phyloP scores from a whole-genome alignment of 2,888 invertebrate species.

The Tetrapedia diversipes region DNA sequence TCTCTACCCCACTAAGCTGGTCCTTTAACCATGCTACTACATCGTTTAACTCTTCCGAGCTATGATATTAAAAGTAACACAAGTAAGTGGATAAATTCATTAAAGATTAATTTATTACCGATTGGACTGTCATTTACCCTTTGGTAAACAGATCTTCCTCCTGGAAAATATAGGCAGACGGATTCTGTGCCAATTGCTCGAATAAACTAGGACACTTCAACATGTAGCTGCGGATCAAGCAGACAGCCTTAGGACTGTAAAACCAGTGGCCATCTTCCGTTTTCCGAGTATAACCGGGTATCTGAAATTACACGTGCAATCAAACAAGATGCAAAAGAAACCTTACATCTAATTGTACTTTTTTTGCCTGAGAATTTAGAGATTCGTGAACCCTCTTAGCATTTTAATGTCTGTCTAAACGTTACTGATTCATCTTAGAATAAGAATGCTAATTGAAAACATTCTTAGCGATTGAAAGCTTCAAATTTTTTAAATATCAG shows the following conservation, averaged over 20 bases:
- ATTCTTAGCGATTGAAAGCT: too few relatives aligned
- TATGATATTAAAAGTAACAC: conserved; percentile 48
- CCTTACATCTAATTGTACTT: too few relatives aligned
- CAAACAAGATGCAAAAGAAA: too few relatives aligned
- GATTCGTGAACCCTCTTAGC: too few relatives aligned
- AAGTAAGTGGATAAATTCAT: conserved; percentile 30
- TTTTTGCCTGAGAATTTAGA: too few relatives aligned
- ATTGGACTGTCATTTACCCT: conserved; percentile 81
- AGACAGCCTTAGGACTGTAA: conserved; percentile 90
- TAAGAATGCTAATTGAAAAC: too few relatives aligned
- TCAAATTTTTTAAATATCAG: too few relatives aligned
- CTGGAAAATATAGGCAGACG: conserved; percentile 86
- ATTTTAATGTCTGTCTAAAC: too few relatives aligned
- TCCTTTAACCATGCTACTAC: conserved; percentile 88
- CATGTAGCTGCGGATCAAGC: conserved; percentile 89
- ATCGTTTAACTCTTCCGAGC: conserved; percentile 83
- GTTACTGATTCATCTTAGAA: too few relatives aligned
- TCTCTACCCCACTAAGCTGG: conserved; percentile 85
- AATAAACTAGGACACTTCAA: conserved; percentile 90
- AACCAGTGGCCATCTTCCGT: conserved; percentile 87
- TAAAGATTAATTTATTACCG: background rate
- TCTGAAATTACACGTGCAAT: conserved; percentile 79
- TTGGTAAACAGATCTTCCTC: conserved; percentile 88
- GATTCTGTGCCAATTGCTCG: conserved; percentile 84
- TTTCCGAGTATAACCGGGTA: conserved; percentile 92